Conservation (phyloP, 2,113 vertebrate species). For the Amphiprion percula region DNA sequence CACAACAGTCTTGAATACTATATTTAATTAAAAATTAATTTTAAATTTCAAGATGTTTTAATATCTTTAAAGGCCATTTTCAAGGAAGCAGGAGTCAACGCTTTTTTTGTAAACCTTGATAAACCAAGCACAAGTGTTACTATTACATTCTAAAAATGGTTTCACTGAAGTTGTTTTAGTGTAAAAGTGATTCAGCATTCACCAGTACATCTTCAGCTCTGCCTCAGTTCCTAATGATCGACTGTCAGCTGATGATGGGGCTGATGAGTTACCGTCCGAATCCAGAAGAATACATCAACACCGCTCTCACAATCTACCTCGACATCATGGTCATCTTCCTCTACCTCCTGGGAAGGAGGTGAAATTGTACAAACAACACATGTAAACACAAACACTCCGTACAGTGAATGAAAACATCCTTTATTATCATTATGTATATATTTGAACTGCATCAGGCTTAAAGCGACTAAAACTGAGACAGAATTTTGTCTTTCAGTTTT, state of each 20-base stretch:
- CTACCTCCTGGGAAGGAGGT: slow-evolving; percentile 77
- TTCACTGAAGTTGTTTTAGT: no score
- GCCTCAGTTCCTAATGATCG: slow-evolving; percentile 78
- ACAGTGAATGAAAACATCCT: slow-evolving; percentile 27
- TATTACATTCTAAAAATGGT: no score
- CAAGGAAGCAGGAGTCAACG: no score
- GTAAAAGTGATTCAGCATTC: no score
- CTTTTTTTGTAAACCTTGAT: no score
- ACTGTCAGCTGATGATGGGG: slow-evolving; percentile 82
- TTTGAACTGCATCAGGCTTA: background rate
- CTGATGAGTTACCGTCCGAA: slow-evolving; percentile 58
- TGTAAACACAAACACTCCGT: slow-evolving; percentile 4
- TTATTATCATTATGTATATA: slow-evolving; percentile 29
- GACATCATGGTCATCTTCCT: slow-evolving; percentile 84
- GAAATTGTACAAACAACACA: slow-evolving; percentile 28
- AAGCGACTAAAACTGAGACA: background rate
- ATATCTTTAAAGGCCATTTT: no score
- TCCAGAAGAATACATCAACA: slow-evolving; percentile 83
- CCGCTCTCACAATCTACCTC: slow-evolving; percentile 82
- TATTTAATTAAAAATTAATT: no score
- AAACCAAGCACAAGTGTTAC: no score
- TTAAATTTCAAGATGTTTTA: no score
- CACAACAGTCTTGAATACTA: no score
- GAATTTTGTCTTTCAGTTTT: slow-evolving; percentile 3
- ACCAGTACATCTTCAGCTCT: background rate